Conservation (phyloP, 2,113 vertebrate genomes). For the Erinaceus europaeus region DNA sequence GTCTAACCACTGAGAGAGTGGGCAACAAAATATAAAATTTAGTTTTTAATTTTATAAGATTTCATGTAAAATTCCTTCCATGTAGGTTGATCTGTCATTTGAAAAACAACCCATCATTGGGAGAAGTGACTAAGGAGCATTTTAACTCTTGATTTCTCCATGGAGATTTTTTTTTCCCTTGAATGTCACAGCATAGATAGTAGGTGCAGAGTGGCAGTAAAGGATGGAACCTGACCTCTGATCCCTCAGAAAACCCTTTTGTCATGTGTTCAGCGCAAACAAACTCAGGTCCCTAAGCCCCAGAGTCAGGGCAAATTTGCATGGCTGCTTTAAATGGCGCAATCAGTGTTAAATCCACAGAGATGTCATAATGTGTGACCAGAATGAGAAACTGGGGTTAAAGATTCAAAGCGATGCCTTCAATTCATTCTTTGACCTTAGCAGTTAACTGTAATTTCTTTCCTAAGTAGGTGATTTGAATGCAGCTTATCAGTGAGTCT, state of each 20-base stretch:
- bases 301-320: neutral
- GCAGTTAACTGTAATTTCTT: conserved; percentile 28
- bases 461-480: conserved; percentile 33
- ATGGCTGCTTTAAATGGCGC: neutral
- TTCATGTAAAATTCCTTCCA: neutral
- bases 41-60: too few species aligned
- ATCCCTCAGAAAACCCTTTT: neutral
- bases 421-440: conserved; percentile 5
- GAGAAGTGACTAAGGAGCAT: neutral
- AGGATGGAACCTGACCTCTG: too few species aligned
- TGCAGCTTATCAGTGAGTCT: neutral
- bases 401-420: neutral
- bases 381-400: neutral
- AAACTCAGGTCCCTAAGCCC: neutral
- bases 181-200: neutral
- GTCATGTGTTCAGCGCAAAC: too few species aligned
- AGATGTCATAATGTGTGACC: neutral
- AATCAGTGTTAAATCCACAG: neutral
- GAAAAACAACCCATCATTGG: neutral
- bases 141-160: neutral
- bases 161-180: neutral
- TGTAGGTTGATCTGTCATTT: neutral
- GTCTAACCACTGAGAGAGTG: too few species aligned
- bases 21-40: too few species aligned
- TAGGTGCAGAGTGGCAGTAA: neutral